Evolutionary conservation across 2,888 invertebrate species (phyloP), one percentile per base, ranked within the genome.

Genomic region (Linnaemya tessellans): DNA sequence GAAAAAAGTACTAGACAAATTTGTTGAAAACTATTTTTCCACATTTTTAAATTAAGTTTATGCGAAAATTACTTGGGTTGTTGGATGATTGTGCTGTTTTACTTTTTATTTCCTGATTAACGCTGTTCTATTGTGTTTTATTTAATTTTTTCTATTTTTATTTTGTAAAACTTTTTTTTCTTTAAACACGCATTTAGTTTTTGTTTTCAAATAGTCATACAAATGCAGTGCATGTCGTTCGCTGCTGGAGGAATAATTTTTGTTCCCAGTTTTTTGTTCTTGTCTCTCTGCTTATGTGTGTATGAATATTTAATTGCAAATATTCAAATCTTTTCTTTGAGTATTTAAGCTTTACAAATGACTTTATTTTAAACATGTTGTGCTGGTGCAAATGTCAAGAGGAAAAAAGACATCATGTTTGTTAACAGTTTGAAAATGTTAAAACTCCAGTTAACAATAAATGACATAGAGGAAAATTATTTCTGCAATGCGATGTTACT

Each of bases 171-270:
- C 30, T 3, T 8, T 35, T 35, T 51, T 3, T 8, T 35, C 20
- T 51, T 35, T 38, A 35, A 30, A 25, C 8, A 35, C 30, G 25
- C 30, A 30, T 2, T 38, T 22, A 3, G 20, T 13, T 77, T 15
- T 22, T 49, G 38, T 84, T 70, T 75, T 78, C 64, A 73, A 84
- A 81, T 81, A 84, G 81, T 84, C 78, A 70, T 77, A 73, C 38
- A 65, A 78, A 84, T 80, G 80, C 68, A 73, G 79, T 81, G 81
- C 3, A 30, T 30, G 30, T 30, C 30, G 30, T 30, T 70, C 70
- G 70, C 58, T 74, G 74, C 58, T 58, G 9, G 25, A n/a, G 64
- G 54, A 77, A 62, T 35, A 74, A 68, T 68, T 68, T 41, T 3
- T 78, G 3, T 18, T 38, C 18, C 49, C 22, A n/a, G 5, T 35